Base-by-base conservation (phyloP, 2,888 invertebrate species). In the Tridacna crocea region DNA sequence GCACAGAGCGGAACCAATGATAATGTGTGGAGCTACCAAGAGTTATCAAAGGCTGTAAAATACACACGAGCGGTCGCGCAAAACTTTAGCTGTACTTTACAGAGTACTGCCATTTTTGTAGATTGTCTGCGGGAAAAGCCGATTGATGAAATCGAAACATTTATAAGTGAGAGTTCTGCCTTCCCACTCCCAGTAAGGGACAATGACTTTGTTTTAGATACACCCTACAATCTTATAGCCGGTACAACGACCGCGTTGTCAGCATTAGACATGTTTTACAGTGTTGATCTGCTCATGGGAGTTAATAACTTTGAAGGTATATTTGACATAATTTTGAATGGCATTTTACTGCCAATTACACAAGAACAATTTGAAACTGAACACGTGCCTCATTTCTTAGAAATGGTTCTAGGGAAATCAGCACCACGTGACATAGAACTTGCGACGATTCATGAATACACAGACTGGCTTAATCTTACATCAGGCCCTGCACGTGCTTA, bases 211-310 rank as follows among this genome's bases (percentile, higher is more conserved):
- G 26, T 72, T 22, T 51, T 24, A 17, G 72, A 72, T 46, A 55
- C 26, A 72, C 72, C 72, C 10, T 17, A 72, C 19, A 72, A 72
- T 51, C 48, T 72, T 11, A 72, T 72, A 13, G 26, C 26, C 15
- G 72, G 72, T 15, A 47, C 51, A 17, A 51, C 72, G 17, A 26
- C 17, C 26, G 72, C 26, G 0, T 19, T 15, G 22, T 51, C 72
- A 51, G 72, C 72, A 22, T 4, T 72, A 3, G 48, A 72, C 19
- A 72, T 72, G 72, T 72, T 72, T 51, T 19, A 72, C 19, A 72
- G 72, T 24, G 72, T 72, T 13, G 72, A 72, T 27, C 46, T 72
- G 46, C 17, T 72, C 0, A 72, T 51, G 55, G 72, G 72, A 4
- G 22, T 72, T 13, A 72, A 72, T n/a, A 72, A 48, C 26, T 55